phyloP scores from a whole-genome alignment of 2,113 vertebrate species.

The Phaethornis superciliosus region DNA sequence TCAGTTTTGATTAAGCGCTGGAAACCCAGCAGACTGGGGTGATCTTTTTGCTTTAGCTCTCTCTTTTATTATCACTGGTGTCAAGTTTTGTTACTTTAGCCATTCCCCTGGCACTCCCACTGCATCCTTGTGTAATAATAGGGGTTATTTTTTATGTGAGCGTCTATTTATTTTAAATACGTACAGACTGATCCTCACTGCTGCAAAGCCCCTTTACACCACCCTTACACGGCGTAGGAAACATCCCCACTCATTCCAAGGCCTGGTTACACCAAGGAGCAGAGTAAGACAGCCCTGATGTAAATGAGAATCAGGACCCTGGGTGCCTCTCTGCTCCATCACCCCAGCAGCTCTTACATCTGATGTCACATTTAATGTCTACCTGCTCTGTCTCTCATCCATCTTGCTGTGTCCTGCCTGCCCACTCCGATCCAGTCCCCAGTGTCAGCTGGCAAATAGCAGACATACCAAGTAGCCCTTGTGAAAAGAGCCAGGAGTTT shows the following conservation, averaged over 20 bases:
- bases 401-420: not conserved
- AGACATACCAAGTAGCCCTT: not conserved
- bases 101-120: slow-evolving; percentile 25
- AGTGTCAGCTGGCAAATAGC: not conserved
- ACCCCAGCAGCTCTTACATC: not conserved
- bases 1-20: slow-evolving; percentile 81
- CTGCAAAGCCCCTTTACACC: not conserved
- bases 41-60: slow-evolving; percentile 73
- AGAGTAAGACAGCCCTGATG: not conserved
- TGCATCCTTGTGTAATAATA: slow-evolving; percentile 38
- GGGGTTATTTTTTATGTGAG: slow-evolving; percentile 48
- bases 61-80: slow-evolving; percentile 72
- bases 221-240: not conserved
- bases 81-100: slow-evolving; percentile 52
- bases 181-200: not conserved
- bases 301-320: fast-evolving
- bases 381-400: not conserved
- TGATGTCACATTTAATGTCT: not conserved
- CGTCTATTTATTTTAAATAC: slow-evolving; percentile 54
- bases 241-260: fast-evolving
- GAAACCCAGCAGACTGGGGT: slow-evolving; percentile 57
- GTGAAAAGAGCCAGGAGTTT: not conserved
- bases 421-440: not conserved
- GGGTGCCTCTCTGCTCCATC: not conserved
- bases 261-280: not conserved